phyloP scores from a whole-genome alignment of 2,797 vertebrate species.

The Hippoglossus hippoglossus region DNA sequence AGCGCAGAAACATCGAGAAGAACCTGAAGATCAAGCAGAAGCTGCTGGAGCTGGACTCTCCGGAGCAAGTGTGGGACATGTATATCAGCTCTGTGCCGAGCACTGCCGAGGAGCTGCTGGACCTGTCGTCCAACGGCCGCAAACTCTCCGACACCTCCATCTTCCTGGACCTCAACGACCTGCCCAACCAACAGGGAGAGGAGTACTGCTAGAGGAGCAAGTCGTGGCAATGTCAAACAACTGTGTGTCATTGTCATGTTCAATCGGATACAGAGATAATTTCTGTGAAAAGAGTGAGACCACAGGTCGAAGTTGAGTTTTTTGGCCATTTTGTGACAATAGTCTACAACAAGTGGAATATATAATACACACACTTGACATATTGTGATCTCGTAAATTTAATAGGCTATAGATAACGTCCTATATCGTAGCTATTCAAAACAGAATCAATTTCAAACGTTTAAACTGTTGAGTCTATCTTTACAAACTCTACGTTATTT shows the following conservation, averaged over 20 bases:
- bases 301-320: not conserved
- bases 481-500: too few species aligned
- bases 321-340: not conserved
- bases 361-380: not conserved
- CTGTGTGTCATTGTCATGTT: not conserved
- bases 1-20: conserved; percentile 89
- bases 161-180: conserved; percentile 83
- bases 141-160: conserved; percentile 86
- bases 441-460: too few species aligned
- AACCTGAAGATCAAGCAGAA: conserved; percentile 90
- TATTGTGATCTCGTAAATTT: too few species aligned
- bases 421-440: too few species aligned
- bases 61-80: conserved; percentile 91
- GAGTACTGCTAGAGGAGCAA: conserved; percentile 77
- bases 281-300: conserved; percentile 23
- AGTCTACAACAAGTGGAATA: not conserved
- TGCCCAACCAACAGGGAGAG: conserved; percentile 78
- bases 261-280: conserved; percentile 6
- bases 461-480: too few species aligned
- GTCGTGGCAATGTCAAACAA: conserved; percentile 14
- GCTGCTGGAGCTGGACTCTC: conserved; percentile 84
- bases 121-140: conserved; percentile 81
- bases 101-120: conserved; percentile 83
- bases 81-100: conserved; percentile 90
- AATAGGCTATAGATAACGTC: too few species aligned